Evolutionary conservation across 2,888 invertebrate species (phyloP), one percentile per base, ranked within the genome.

Genomic region (Nymphalis polychloros): DNA sequence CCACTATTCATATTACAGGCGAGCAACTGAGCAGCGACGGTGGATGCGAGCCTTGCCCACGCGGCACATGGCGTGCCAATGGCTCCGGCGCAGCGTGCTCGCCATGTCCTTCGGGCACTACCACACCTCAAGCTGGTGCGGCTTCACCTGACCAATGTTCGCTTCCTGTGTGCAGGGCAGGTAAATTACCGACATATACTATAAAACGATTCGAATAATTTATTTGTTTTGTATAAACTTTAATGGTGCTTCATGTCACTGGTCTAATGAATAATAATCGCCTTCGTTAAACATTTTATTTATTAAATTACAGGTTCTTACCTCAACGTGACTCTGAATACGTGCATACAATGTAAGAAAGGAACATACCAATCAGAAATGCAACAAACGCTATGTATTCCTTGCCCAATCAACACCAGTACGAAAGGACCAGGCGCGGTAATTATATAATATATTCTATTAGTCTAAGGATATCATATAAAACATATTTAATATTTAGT

Each of bases 401-500:
- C 96, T 50, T 98, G 98, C 81, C 97, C 98, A 35, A 96, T 97
- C 53, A 98, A 98, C 83, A 97, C 97, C 23, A 98, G 98, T 79
- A 98, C 98, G 0, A 95, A 96, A 79, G 95, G 94, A 77, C 93
- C 94, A 0, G 97, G 97, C 69, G 95, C 98, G 70, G 96, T 96
- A 89, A 95, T 95, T 94, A 72, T 41, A 35, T 55, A 23, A 53
- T 35, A 27, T 27, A 3, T 27, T 27, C 27, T 27, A 27, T 27
- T 27, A 27, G 27, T 27, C 27, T 27, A 3, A 2, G 2, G 4
- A 27, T 27, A 27, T 27, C 1, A 3, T 27, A 5, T 27, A 27
- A 5, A 23, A 27, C 3, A 23, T 27, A 27, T 27, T 23, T 23
- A 23, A 27, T 27, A 27, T 27, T 2, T 27, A 4, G 27, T 27